Evolutionary conservation across 2,113 vertebrate genomes (phyloP).

Genomic region (Heloderma charlesbogerti): DNA sequence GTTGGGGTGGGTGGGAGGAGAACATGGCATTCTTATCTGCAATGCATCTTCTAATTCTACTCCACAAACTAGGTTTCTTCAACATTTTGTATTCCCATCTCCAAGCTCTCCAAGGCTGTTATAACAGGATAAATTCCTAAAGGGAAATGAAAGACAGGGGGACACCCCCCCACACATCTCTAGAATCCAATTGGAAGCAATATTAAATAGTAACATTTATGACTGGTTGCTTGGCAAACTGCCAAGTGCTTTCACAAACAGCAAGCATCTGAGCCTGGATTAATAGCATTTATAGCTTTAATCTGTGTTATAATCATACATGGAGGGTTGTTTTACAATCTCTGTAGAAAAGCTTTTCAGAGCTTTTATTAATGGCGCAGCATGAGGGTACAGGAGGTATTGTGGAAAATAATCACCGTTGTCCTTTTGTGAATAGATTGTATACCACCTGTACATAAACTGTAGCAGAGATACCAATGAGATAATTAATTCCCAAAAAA

Average conservation of each 20-base stretch:
- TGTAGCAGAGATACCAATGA: neutral
- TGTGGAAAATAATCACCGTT: slow-evolving; percentile 39
- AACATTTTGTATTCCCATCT: slow-evolving; percentile 9
- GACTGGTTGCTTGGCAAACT: neutral
- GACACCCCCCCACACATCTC: neutral
- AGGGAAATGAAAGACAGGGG: neutral
- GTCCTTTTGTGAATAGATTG: slow-evolving; percentile 34
- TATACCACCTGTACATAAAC: slow-evolving; percentile 22
- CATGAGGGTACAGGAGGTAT: slow-evolving; percentile 23
- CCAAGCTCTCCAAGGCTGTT: slow-evolving; percentile 35
- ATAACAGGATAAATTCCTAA: slow-evolving; percentile 39
- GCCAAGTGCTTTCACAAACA: neutral
- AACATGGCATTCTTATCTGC: slow-evolving; percentile 23
- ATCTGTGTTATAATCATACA: neutral
- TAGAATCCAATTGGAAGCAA: slow-evolving; percentile 30
- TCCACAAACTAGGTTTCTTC: neutral
- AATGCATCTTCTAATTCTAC: neutral
- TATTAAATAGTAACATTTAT: slow-evolving; percentile 27
- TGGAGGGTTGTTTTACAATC: neutral
- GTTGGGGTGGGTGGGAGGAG: slow-evolving; percentile 35
- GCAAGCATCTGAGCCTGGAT: neutral
- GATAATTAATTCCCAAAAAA: slow-evolving; percentile 33
- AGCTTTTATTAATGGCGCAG: slow-evolving; percentile 26
- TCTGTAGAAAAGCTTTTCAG: slow-evolving; percentile 43
- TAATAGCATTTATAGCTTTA: neutral